phyloP scores from a whole-genome alignment of 1,140 invertebrate species.

The Dufourea novaeangliae region DNA sequence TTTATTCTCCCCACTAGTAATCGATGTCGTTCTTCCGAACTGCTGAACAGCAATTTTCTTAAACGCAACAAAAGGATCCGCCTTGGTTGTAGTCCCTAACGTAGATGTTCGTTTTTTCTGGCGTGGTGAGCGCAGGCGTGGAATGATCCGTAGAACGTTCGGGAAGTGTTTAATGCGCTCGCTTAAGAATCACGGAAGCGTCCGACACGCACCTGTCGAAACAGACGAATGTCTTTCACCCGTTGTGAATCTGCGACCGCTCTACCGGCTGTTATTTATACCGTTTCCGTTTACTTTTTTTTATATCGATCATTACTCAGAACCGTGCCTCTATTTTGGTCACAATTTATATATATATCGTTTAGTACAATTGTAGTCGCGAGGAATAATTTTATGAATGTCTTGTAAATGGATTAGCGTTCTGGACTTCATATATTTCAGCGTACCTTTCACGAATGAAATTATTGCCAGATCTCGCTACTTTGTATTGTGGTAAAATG shows the following conservation, averaged over 20 bases:
- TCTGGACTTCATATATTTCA: too few relatives aligned
- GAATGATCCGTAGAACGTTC: slow-evolving; percentile 17
- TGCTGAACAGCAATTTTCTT: not conserved
- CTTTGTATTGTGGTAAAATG: too few relatives aligned
- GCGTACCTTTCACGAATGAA: too few relatives aligned
- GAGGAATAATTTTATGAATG: too few relatives aligned
- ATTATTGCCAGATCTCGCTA: too few relatives aligned
- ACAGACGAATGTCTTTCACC: slow-evolving; percentile 56
- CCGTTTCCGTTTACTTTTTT: slow-evolving; percentile 9
- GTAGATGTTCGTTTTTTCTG: slow-evolving; percentile 17
- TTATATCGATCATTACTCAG: not conserved
- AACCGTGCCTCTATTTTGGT: too few relatives aligned
- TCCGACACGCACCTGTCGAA: slow-evolving; percentile 58
- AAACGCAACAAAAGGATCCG: not conserved
- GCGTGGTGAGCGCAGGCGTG: not conserved
- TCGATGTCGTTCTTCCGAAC: not conserved
- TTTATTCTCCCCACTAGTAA: not conserved
- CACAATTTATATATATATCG: too few relatives aligned
- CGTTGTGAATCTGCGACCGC: slow-evolving; percentile 21
- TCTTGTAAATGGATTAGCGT: too few relatives aligned
- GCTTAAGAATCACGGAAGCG: slow-evolving; percentile 53
- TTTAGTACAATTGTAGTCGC: too few relatives aligned
- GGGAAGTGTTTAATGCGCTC: slow-evolving; percentile 41
- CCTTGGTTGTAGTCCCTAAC: not conserved
- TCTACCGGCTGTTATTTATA: slow-evolving; percentile 51